Evolutionary conservation across 2,113 vertebrate species (phyloP).

Genomic region (Leptobrachium ailaonicum): DNA sequence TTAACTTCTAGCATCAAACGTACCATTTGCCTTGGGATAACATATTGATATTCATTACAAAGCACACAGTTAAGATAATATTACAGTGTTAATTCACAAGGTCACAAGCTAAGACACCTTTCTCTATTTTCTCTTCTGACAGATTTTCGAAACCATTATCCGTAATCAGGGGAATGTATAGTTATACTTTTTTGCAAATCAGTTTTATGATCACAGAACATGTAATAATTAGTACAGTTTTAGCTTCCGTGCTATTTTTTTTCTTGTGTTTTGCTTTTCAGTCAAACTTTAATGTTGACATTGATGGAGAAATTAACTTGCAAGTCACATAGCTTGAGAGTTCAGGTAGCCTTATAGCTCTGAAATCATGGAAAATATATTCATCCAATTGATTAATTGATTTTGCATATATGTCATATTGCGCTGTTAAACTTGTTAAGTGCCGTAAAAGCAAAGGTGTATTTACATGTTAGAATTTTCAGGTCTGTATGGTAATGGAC

Average conservation of each 20-base stretch:
- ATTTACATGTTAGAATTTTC: no score
- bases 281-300: conserved; percentile 1
- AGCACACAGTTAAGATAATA: conserved; percentile 46
- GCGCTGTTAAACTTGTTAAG: no score
- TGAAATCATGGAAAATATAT: no score
- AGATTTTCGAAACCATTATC: conserved; percentile 16
- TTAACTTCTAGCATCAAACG: conserved; percentile 30
- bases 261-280: conserved; percentile 2
- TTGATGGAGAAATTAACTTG: not conserved
- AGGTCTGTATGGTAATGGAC: no score
- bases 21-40: conserved; percentile 37
- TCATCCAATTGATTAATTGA: no score
- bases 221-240: conserved; percentile 18
- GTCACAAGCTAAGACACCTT: conserved; percentile 43
- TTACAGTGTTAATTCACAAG: conserved; percentile 41
- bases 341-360: no score
- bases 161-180: conserved; percentile 26
- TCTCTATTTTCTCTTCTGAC: conserved; percentile 28
- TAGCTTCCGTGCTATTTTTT: not conserved
- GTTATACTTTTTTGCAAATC: conserved; percentile 25
- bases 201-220: not conserved
- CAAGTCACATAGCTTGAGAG: no score
- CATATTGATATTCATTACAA: conserved; percentile 43
- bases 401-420: no score
- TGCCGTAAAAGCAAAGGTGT: no score